Evolutionary conservation across 2,113 vertebrate species (phyloP).

Genomic region (Passer montanus): DNA sequence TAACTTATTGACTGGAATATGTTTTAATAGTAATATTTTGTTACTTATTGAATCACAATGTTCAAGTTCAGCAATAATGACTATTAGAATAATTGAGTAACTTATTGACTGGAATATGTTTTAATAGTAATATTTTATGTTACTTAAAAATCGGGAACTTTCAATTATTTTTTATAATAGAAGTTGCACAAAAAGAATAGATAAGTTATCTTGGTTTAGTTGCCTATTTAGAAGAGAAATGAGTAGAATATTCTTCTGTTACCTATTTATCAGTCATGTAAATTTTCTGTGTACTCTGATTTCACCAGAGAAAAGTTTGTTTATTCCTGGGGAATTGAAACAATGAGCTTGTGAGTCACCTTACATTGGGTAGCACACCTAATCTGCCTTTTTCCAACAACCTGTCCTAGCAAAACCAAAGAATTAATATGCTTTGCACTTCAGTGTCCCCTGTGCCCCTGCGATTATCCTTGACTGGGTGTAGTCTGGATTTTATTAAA

Average conservation of each 20-base stretch:
- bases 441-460: background rate
- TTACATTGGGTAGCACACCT: background rate
- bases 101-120: background rate
- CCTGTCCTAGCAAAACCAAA: background rate
- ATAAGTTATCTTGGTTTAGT: background rate
- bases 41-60: background rate
- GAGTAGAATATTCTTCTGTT: background rate
- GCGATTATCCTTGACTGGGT: background rate
- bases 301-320: background rate
- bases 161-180: background rate
- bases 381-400: background rate
- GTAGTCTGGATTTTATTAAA: background rate
- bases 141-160: background rate
- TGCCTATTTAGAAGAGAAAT: background rate
- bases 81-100: background rate
- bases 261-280: background rate
- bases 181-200: background rate
- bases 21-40: too few relatives aligned
- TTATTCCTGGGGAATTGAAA: background rate
- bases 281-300: background rate
- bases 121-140: background rate
- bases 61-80: background rate
- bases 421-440: background rate
- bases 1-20: background rate
- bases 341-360: background rate